Evolutionary conservation across 2,797 vertebrate genomes (phyloP).

Genomic region (Acrocephalus scirpaceus): DNA sequence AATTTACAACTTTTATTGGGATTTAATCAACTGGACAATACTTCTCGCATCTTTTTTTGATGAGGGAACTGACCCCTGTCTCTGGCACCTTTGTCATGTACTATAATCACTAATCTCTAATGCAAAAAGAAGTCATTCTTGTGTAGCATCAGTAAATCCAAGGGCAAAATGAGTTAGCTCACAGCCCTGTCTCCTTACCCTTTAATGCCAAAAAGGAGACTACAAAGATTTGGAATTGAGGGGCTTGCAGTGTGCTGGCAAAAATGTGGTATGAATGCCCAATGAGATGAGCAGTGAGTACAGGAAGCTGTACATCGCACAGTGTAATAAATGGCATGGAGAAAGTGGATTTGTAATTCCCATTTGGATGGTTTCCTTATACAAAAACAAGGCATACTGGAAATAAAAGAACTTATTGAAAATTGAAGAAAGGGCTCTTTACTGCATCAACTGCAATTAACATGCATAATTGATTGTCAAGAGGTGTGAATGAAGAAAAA

Average conservation of each 20-base stretch:
- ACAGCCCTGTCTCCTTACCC: not conserved
- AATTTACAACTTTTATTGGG: slow-evolving; percentile 40
- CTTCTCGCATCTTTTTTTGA: not conserved
- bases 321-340: not conserved
- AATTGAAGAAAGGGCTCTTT: not conserved
- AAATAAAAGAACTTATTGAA: not conserved
- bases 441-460: not conserved
- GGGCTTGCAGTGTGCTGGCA: not conserved
- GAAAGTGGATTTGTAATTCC: not conserved
- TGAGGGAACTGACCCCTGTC: not conserved
- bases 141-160: not conserved
- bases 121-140: not conserved
- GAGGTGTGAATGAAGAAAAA: not conserved
- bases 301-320: not conserved
- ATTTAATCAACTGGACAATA: slow-evolving; percentile 59
- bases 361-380: not conserved
- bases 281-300: not conserved
- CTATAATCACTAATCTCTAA: not conserved
- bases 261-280: not conserved
- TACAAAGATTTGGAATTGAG: not conserved
- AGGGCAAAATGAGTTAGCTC: not conserved
- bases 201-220: not conserved
- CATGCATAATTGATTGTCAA: not conserved
- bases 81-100: not conserved
- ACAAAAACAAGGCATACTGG: not conserved